Conservation (phyloP, 2,797 vertebrate genomes). For the Eulemur albifrons region DNA sequence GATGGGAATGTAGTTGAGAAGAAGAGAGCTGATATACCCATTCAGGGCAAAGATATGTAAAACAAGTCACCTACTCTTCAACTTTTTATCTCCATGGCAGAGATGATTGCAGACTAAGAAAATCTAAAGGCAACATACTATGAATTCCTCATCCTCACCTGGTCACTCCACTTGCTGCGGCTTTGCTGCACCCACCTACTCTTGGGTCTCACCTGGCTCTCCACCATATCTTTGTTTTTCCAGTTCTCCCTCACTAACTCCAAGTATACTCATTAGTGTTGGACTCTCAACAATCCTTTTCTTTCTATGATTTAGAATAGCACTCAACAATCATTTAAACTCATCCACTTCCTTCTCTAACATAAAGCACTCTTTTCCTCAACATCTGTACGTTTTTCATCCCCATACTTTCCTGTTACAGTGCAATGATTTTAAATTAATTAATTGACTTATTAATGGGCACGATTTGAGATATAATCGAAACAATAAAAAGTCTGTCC, state of each 20-base stretch:
- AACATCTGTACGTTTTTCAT: not conserved
- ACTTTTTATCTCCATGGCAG: accelerated
- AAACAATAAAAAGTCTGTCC: not conserved
- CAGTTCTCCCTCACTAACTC: not conserved
- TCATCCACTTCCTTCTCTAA: not conserved
- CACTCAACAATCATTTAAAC: not conserved
- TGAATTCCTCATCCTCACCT: not conserved
- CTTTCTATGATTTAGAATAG: not conserved
- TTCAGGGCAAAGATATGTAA: not conserved
- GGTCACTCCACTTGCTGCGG: accelerated
- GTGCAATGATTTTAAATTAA: not conserved
- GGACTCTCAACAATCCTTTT: not conserved
- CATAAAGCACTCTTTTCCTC: not conserved
- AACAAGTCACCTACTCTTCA: accelerated
- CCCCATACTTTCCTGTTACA: not conserved
- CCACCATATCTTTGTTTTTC: not conserved
- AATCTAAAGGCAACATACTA: accelerated
- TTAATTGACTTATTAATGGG: not conserved
- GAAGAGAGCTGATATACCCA: accelerated
- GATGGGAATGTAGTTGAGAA: not conserved
- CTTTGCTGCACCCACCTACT: not conserved
- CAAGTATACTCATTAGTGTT: no score
- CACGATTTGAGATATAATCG: not conserved
- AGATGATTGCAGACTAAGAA: not conserved
- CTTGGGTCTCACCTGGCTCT: not conserved